phyloP scores from a whole-genome alignment of 2,113 vertebrate species.

The Neotoma lepida region DNA sequence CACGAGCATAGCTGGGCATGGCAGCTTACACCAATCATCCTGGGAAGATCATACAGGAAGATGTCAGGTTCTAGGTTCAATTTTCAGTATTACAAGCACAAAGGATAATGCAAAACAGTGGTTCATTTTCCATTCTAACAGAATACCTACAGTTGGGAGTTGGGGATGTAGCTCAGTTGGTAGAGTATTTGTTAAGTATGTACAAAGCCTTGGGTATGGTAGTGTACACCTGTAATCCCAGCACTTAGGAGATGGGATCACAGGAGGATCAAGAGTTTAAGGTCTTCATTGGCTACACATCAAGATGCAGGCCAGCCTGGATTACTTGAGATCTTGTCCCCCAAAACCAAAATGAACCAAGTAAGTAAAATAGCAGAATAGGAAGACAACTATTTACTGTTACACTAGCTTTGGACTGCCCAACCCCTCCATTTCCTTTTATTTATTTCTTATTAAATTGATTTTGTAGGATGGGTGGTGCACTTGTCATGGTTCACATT shows the following conservation, averaged over 20 bases:
- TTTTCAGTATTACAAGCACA: neutral
- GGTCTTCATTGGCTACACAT: neutral
- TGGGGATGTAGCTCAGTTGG: neutral
- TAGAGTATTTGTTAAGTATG: neutral
- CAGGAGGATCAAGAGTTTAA: neutral
- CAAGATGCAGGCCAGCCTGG: neutral
- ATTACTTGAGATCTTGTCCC: neutral
- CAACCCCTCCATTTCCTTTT: neutral
- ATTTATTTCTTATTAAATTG: neutral
- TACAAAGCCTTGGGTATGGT: neutral
- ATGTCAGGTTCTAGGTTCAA: neutral
- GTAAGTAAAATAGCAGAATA: neutral
- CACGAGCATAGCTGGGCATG: neutral
- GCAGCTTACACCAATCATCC: neutral
- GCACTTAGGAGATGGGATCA: neutral
- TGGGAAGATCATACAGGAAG: neutral
- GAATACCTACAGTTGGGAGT: neutral
- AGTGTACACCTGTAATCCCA: neutral
- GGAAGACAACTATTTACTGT: neutral
- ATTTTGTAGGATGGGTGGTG: neutral
- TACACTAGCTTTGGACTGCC: neutral
- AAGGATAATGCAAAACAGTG: neutral
- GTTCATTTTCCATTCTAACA: neutral
- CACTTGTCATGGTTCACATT: neutral
- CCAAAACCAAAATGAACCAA: neutral